Percentiles rank a stretch among this genome's conserved stretches.
Conservation (phyloP, 2,888 invertebrate genomes). For the Amitus sp. region DNA sequence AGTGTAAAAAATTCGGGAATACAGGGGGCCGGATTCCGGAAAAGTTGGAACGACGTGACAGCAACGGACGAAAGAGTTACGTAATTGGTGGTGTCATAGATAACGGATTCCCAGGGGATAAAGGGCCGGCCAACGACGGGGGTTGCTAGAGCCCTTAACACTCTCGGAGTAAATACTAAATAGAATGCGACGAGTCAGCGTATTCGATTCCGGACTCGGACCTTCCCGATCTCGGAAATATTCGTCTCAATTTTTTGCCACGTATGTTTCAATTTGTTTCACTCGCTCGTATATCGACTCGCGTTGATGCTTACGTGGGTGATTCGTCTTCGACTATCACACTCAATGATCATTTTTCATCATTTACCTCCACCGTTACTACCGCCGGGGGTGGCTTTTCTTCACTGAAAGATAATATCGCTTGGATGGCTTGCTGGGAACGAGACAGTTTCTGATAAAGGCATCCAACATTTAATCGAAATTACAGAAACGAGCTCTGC, state of each 20-base stretch:
- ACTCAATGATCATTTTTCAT: conserved; percentile 31
- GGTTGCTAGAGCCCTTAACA: conserved; percentile 22
- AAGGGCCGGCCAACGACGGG: conserved; percentile 25
- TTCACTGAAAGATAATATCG: conserved; percentile 43
- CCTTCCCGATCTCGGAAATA: neutral
- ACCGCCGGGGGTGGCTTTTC: conserved; percentile 23
- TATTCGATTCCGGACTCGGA: conserved; percentile 31
- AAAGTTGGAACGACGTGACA: neutral
- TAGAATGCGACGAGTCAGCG: conserved; percentile 29
- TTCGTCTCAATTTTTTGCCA: neutral
- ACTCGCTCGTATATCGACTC: conserved; percentile 25
- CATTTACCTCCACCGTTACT: conserved; percentile 21
- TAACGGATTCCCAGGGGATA: conserved; percentile 30
- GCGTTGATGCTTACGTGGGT: conserved; percentile 21
- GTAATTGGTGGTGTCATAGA: conserved; percentile 3
- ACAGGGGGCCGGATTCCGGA: too few relatives aligned
- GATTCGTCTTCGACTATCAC: conserved; percentile 29
- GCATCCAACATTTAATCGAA: too few relatives aligned
- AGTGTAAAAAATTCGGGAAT: too few relatives aligned
- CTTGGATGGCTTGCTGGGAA: conserved; percentile 43
- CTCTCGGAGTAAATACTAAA: neutral
- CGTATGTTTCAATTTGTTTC: conserved; percentile 2
- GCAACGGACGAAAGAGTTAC: neutral
- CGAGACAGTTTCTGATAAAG: conserved; percentile 48
- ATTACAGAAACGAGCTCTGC: too few relatives aligned